phyloP scores from a whole-genome alignment of 2,113 vertebrate species.

The Mixornis gularis region DNA sequence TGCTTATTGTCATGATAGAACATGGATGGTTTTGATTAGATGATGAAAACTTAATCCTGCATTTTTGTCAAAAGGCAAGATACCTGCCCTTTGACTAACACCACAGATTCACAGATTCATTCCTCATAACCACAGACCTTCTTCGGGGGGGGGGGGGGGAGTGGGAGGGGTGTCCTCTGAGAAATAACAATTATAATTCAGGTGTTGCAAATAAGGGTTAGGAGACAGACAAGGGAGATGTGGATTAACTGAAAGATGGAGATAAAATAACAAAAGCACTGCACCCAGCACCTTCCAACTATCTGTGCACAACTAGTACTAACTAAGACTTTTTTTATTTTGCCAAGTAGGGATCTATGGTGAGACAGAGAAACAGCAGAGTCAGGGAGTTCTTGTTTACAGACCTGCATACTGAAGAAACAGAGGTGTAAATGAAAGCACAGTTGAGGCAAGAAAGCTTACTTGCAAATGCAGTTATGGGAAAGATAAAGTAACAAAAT shows the following conservation, averaged over 20 bases:
- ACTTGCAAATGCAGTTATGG: background rate
- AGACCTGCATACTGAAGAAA: background rate
- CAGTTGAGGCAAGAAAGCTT: background rate
- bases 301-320: background rate
- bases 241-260: background rate
- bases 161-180: background rate
- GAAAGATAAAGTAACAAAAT: background rate
- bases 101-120: background rate
- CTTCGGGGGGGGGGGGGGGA: accelerated
- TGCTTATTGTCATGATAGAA: background rate
- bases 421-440: background rate
- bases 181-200: background rate
- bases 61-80: background rate
- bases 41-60: background rate
- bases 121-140: background rate
- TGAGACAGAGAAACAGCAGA: background rate
- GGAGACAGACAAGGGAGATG: background rate
- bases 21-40: background rate
- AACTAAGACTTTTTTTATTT: background rate
- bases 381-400: background rate
- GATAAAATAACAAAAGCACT: background rate
- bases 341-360: background rate
- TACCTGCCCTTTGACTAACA: background rate
- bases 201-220: background rate
- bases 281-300: background rate